Conservation (phyloP, 2,113 vertebrate species). For the Dicaeum eximium region DNA sequence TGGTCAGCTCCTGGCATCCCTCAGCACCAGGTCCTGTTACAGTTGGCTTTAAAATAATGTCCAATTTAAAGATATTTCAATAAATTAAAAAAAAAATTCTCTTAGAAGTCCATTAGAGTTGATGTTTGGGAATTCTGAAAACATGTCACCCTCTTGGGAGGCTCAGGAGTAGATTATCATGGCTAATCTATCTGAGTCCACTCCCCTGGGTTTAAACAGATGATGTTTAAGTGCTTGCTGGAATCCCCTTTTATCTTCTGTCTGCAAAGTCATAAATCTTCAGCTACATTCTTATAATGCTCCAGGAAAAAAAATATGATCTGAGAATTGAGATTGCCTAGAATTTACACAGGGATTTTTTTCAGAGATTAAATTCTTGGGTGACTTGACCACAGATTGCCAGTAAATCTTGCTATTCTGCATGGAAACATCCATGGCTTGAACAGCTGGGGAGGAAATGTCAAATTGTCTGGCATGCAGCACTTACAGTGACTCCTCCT, state of each 20-base stretch:
- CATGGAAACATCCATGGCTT: background rate
- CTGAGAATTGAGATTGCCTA: background rate
- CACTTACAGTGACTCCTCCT: background rate
- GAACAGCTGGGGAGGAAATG: background rate
- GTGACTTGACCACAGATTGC: background rate
- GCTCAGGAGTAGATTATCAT: background rate
- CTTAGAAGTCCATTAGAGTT: background rate
- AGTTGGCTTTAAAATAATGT: background rate
- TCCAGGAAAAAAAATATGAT: background rate
- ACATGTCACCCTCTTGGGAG: background rate
- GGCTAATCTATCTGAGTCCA: background rate
- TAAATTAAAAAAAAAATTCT: background rate
- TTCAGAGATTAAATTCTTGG: background rate
- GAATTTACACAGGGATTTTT: background rate
- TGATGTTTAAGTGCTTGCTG: background rate
- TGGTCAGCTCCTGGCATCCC: background rate
- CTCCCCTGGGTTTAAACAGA: background rate
- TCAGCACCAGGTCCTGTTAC: background rate
- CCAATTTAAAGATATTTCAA: background rate
- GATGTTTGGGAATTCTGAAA: background rate
- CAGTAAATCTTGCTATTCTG: background rate
- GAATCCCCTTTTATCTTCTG: constrained; percentile 10
- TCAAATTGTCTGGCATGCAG: background rate
- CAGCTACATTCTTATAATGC: background rate
- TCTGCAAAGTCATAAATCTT: background rate